A percentile compares a stretch with the other conserved stretches of the same genome.
Conservation (phyloP, 1,140 invertebrate genomes). For the Phenacoccus solenopsis region DNA sequence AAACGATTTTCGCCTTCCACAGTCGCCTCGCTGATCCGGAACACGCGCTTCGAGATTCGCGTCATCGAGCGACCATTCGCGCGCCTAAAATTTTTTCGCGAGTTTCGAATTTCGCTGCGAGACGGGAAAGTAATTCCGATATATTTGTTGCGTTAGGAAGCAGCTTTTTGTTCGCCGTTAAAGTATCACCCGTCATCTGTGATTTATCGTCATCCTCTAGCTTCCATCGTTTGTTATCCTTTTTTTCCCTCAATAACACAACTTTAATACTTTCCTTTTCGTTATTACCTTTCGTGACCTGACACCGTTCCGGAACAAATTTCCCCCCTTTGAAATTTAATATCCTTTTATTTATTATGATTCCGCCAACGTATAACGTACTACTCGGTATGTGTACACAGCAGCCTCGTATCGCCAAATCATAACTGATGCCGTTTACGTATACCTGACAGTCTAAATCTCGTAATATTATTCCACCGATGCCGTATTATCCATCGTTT, state of each 20-base stretch:
- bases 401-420: background rate
- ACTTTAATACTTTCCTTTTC: constrained; percentile 18
- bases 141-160: constrained; percentile 14
- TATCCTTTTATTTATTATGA: constrained; percentile 17
- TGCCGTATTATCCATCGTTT: no score
- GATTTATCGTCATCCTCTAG: constrained; percentile 12
- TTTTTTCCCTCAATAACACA: constrained; percentile 10
- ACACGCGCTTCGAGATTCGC: no score
- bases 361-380: background rate
- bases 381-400: no score
- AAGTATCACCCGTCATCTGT: constrained; percentile 15
- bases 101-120: no score
- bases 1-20: background rate
- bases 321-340: constrained; percentile 12
- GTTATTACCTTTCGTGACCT: constrained; percentile 16
- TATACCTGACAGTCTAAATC: background rate
- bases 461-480: background rate
- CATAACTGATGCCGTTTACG: background rate
- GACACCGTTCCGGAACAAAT: constrained; percentile 17
- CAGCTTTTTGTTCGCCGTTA: constrained; percentile 10
- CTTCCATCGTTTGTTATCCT: constrained; percentile 7
- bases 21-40: no score
- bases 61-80: background rate
- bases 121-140: constrained; percentile 5
- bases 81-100: background rate